Evolutionary conservation across 64 coral and sea anemone species (phyloP).

Genomic region (Stichodactyla helianthus): DNA sequence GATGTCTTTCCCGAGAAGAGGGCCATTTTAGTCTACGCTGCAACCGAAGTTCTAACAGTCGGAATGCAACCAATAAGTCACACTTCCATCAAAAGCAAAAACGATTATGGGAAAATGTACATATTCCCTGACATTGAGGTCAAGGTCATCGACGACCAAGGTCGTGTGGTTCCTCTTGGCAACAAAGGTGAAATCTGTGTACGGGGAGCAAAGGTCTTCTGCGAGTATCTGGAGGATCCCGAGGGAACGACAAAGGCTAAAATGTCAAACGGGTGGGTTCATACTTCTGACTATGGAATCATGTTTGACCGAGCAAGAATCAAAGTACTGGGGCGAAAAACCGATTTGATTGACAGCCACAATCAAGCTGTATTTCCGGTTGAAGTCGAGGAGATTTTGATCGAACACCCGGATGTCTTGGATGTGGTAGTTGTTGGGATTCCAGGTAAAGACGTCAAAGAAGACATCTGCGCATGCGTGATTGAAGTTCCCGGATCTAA

Average conservation of each 20-base stretch:
- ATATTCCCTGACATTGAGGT: constrained; percentile 8
- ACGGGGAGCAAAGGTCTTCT: constrained; percentile 5
- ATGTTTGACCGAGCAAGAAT: constrained; percentile 19
- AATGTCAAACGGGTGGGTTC: constrained; percentile 1
- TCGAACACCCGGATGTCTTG: constrained; percentile 18
- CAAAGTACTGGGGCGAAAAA: constrained; percentile 15
- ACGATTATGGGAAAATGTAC: constrained; percentile 27
- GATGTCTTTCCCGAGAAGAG: neutral
- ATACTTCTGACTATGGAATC: constrained; percentile 15
- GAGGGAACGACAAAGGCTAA: constrained; percentile 1
- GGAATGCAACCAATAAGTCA: constrained; percentile 1
- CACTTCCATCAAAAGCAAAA: neutral
- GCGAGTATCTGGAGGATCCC: constrained; percentile 21
- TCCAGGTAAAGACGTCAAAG: neutral
- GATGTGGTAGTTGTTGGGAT: constrained; percentile 15
- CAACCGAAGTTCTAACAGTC: neutral
- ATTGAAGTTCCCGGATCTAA: constrained; percentile 18
- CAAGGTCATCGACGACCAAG: constrained; percentile 19
- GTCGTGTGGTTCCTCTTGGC: constrained; percentile 13
- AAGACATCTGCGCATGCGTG: constrained; percentile 28
- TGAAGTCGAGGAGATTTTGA: constrained; percentile 5
- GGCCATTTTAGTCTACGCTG: constrained; percentile 6
- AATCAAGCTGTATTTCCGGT: neutral
- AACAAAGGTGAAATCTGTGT: constrained; percentile 18
- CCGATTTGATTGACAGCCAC: neutral